Percentiles rank a stretch among this genome's conserved stretches.
Conservation (phyloP, 2,113 vertebrate genomes). For the Cyanoramphus novaezelandiae region DNA sequence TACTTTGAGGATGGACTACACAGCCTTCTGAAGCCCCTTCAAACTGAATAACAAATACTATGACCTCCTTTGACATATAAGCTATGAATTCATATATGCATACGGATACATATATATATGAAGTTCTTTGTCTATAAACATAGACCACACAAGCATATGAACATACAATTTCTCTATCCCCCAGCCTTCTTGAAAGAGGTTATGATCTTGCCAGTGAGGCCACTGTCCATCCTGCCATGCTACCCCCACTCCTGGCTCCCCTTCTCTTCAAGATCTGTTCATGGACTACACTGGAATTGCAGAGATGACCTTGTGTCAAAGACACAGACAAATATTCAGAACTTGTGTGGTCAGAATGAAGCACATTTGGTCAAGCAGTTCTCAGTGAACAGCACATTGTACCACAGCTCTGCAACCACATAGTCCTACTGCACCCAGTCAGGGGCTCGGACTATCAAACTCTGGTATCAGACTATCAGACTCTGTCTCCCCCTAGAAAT, state of each 20-base stretch:
- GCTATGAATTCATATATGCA: too few relatives aligned
- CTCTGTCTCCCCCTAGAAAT: not conserved
- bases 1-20: not conserved
- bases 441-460: not conserved
- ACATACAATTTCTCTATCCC: not conserved
- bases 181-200: not conserved
- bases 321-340: not conserved
- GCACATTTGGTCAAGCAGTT: not conserved
- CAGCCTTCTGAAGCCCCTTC: not conserved
- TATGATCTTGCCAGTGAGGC: not conserved
- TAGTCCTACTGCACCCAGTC: accelerated
- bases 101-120: not conserved
- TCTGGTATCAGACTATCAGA: not conserved
- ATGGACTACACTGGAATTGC: not conserved
- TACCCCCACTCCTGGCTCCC: not conserved
- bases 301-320: not conserved
- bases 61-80: not conserved
- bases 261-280: not conserved
- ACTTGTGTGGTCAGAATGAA: not conserved
- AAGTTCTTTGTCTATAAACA: not conserved
- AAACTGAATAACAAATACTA: not conserved
- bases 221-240: not conserved
- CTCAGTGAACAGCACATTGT: not conserved
- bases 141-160: not conserved
- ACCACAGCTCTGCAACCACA: not conserved